Evolutionary conservation across 1,140 invertebrate genomes (phyloP).

Genomic region (Tetragonula clypearis): DNA sequence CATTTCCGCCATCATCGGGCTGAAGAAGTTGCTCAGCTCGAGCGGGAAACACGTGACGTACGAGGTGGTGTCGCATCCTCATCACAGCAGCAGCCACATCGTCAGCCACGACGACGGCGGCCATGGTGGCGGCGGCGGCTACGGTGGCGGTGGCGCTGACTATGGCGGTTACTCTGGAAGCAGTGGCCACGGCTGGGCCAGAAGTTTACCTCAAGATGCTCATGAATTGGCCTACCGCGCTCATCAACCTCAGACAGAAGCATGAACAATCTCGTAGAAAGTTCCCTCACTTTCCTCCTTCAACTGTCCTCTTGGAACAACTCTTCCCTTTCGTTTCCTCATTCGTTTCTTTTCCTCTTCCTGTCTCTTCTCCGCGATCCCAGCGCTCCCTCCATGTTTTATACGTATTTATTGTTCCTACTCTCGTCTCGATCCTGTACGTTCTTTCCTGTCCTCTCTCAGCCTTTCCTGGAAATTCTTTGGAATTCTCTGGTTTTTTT

Average conservation of each 20-base stretch:
- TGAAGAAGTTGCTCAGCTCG: slow-evolving; percentile 88
- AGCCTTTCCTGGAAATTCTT: background rate
- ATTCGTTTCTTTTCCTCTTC: background rate
- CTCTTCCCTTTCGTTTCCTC: slow-evolving; percentile 30
- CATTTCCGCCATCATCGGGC: slow-evolving; percentile 89
- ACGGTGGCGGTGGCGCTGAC: slow-evolving; percentile 83
- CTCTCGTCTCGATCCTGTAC: background rate
- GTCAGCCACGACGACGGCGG: slow-evolving; percentile 85
- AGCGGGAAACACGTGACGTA: slow-evolving; percentile 90
- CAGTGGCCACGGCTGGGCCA: slow-evolving; percentile 86
- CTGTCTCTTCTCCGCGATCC: too few species aligned
- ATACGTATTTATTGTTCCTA: slow-evolving; percentile 19
- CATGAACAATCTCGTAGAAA: slow-evolving; percentile 66
- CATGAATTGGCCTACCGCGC: slow-evolving; percentile 89
- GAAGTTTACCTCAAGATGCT: slow-evolving; percentile 85
- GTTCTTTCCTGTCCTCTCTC: background rate
- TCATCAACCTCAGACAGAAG: slow-evolving; percentile 83
- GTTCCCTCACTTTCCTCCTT: slow-evolving; percentile 42
- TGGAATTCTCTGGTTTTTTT: background rate
- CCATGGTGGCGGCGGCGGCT: slow-evolving; percentile 81
- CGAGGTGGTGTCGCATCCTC: slow-evolving; percentile 91
- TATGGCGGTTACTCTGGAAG: slow-evolving; percentile 81
- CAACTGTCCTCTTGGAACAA: background rate
- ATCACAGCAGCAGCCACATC: slow-evolving; percentile 85
- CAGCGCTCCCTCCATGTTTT: background rate